phyloP scores from a whole-genome alignment of 2,888 invertebrate species.

The Mimumesa dahlbomi region DNA sequence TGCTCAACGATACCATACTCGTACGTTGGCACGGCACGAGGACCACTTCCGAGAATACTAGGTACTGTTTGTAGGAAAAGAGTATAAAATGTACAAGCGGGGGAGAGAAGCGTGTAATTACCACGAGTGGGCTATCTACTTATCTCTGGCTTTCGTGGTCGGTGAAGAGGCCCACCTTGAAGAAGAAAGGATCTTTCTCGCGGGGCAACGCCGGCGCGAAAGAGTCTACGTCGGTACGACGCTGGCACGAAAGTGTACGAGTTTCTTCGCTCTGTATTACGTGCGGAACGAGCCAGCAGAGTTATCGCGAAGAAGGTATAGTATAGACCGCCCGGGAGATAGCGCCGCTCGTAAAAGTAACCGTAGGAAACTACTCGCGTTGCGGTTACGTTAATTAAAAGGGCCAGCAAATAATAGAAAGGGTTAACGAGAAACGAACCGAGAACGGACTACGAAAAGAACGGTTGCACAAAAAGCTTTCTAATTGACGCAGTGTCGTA shows the following conservation, averaged over 20 bases:
- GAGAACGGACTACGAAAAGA: slow-evolving; percentile 23
- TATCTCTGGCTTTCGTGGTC: slow-evolving; percentile 58
- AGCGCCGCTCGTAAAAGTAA: slow-evolving; percentile 39
- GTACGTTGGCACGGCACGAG: slow-evolving; percentile 7
- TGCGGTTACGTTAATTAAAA: slow-evolving; percentile 46
- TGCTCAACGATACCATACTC: slow-evolving; percentile 7
- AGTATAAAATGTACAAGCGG: slow-evolving; percentile 34
- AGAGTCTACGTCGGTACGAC: slow-evolving; percentile 31
- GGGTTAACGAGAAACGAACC: slow-evolving; percentile 36
- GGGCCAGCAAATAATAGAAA: slow-evolving; percentile 38
- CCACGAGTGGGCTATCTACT: slow-evolving; percentile 61
- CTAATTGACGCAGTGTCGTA: background rate
- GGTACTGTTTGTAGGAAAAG: slow-evolving; percentile 23
- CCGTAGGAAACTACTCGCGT: slow-evolving; percentile 21
- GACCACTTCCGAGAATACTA: slow-evolving; percentile 28
- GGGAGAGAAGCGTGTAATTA: slow-evolving; percentile 65
- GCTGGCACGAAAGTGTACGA: slow-evolving; percentile 18
- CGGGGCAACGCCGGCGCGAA: slow-evolving; percentile 25
- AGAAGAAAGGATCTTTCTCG: slow-evolving; percentile 51
- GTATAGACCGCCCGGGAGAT: slow-evolving; percentile 20
- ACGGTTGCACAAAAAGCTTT: slow-evolving; percentile 14
- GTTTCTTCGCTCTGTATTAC: slow-evolving; percentile 32
- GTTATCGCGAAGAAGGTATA: slow-evolving; percentile 15
- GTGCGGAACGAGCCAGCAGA: slow-evolving; percentile 14
- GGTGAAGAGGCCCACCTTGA: slow-evolving; percentile 48